Percentiles rank a stretch among this genome's conserved stretches.
phyloP scores from a whole-genome alignment of 2,113 vertebrate genomes.

The Taxidea taxus region DNA sequence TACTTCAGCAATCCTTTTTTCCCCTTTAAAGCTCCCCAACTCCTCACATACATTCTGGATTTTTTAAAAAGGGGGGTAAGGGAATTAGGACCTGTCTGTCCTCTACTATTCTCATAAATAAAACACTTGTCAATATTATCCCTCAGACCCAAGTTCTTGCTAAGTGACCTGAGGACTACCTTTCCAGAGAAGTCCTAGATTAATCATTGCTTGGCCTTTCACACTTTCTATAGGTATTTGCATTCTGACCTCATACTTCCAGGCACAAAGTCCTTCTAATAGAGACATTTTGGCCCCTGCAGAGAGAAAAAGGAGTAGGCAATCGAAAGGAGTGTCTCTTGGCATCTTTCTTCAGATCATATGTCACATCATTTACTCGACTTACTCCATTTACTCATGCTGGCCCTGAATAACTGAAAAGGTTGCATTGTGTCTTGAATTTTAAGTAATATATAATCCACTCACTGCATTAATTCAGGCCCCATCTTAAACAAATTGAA shows the following conservation, averaged over 20 bases:
- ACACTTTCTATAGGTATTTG: neutral
- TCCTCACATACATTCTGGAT: neutral
- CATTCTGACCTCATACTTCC: neutral
- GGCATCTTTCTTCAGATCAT: neutral
- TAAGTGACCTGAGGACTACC: neutral
- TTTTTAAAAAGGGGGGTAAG: neutral
- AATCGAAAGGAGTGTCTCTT: neutral
- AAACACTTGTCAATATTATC: neutral
- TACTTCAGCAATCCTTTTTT: neutral
- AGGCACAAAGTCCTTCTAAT: neutral
- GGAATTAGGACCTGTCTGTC: neutral
- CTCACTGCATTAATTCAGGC: conserved; percentile 16
- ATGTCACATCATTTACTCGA: neutral
- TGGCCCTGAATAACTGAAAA: conserved; percentile 29
- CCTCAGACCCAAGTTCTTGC: neutral
- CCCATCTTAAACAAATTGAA: conserved; percentile 37
- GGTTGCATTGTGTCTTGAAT: conserved; percentile 28
- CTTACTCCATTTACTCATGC: neutral
- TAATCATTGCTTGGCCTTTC: neutral
- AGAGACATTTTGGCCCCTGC: neutral
- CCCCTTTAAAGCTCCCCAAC: neutral
- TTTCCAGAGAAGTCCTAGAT: neutral
- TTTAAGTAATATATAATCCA: conserved; percentile 1
- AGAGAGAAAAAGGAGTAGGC: neutral
- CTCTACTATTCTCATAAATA: neutral